Percentiles rank a stretch among this genome's conserved stretches.
Evolutionary conservation across 2,888 invertebrate species (phyloP).

Genomic region (Neoitamus cyanurus): DNA sequence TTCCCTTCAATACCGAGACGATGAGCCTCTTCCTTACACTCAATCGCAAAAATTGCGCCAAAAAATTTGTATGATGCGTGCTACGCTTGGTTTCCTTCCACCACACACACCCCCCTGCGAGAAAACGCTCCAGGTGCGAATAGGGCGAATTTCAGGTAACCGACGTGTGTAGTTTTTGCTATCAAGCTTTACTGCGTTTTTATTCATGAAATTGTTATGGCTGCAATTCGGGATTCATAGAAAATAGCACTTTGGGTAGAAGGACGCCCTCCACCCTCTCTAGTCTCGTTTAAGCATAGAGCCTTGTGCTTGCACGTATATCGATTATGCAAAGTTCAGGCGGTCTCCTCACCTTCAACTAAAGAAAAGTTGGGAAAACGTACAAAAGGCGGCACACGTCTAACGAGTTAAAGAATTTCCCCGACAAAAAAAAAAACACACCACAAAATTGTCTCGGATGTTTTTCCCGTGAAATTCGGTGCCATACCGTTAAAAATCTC

Average conservation of each 20-base stretch:
- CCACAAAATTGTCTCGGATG: not conserved
- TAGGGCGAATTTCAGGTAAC: not conserved
- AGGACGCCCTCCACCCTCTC: not conserved
- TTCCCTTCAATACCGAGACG: not conserved
- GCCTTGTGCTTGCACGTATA: not conserved
- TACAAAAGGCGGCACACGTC: not conserved
- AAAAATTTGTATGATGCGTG: not conserved
- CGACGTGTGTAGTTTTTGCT: not conserved
- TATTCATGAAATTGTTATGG: conserved; percentile 38
- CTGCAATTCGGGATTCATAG: conserved; percentile 5
- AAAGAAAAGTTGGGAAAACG: not conserved
- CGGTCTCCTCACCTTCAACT: not conserved
- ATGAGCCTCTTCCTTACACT: not conserved
- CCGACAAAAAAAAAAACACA: not conserved
- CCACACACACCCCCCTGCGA: not conserved
- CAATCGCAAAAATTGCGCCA: not conserved
- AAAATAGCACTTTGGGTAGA: not conserved
- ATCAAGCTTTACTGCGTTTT: conserved; percentile 31
- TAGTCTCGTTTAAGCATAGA: not conserved
- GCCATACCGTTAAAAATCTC: not conserved
- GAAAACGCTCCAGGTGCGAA: not conserved
- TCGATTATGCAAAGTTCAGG: not conserved
- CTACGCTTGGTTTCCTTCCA: not conserved
- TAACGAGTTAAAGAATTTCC: not conserved
- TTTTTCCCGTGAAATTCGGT: not conserved